Conservation (phyloP, 2,113 vertebrate genomes). For the Pedionomus torquatus region DNA sequence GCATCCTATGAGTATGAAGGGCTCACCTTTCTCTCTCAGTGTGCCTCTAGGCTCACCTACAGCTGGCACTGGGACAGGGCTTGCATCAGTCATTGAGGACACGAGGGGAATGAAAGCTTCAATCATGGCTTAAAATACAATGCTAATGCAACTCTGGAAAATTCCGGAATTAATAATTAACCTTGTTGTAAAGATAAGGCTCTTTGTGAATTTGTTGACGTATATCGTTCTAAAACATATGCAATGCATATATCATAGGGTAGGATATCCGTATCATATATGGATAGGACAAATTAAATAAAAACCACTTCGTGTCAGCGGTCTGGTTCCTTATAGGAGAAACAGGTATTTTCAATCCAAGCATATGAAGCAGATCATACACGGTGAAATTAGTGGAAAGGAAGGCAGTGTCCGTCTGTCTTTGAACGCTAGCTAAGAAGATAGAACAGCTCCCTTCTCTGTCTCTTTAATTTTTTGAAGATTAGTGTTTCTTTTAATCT, state of each 20-base stretch:
- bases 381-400: neutral
- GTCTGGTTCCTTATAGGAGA: neutral
- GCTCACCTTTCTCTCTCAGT: neutral
- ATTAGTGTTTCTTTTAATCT: neutral
- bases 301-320: neutral
- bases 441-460: neutral
- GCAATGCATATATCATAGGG: neutral
- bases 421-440: neutral
- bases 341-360: neutral
- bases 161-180: neutral
- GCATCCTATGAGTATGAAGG: neutral
- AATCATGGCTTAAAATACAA: neutral
- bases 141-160: neutral
- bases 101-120: neutral
- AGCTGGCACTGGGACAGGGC: neutral
- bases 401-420: neutral
- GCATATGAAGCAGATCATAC: neutral
- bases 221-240: neutral
- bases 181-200: neutral
- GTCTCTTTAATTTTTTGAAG: neutral
- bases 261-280: neutral
- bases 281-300: neutral
- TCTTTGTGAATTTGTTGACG: neutral
- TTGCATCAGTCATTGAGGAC: neutral
- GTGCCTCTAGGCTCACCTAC: neutral